Evolutionary conservation across 2,797 vertebrate genomes (phyloP), one percentile per base, ranked within the genome.

Genomic region (Xiphorhynchus erythropygius): DNA sequence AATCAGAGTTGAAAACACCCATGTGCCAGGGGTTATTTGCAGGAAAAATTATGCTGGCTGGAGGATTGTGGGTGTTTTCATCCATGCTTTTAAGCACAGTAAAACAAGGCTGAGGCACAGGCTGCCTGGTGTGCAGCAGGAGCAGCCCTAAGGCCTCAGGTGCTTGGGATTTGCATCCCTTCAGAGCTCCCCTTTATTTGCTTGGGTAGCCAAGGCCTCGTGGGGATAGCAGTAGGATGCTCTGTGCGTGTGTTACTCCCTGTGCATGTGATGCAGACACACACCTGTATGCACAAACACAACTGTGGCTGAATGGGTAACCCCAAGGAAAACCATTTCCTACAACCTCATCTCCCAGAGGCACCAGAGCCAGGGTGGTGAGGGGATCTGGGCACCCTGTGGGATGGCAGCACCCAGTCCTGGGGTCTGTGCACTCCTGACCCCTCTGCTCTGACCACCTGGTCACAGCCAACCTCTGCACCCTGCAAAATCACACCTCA

Each of bases 321-420:
- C 7, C 55, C 35, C 47, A 57, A 22, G 42, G 33, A 32, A 86
- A 86, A 70, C 3, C 10, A 18, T 62, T 60, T 71, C 42, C 35
- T 52, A 18, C 1, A 65, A 23, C 19, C 23, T 73, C 59, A 79
- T 47, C 35, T 79, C 39, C 59, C 12, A 16, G 28, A 78, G 28
- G 39, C 0, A 0, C 24, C 32, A 60, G 28, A 47, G 32, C 2
- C 13, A 22, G 46, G 24, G 18, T 4, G 28, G 6, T 4, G 25
- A 33, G 25, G 46, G 42, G 17, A n/a, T 65, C 68, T 50, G 83
- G n/a, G 27, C 24, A 84, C 7, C 17, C 28, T 5, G 3, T 6
- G 50, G 30, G 67, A 33, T 52, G 67, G 67, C 53, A 83, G 25
- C 50, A 44, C 19, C 22, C 0, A 0, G 24, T 86, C 37, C 22